Percentiles rank a stretch among this genome's conserved stretches.
phyloP scores from a whole-genome alignment of 2,888 invertebrate genomes.

The Eustalomyia histrio region DNA sequence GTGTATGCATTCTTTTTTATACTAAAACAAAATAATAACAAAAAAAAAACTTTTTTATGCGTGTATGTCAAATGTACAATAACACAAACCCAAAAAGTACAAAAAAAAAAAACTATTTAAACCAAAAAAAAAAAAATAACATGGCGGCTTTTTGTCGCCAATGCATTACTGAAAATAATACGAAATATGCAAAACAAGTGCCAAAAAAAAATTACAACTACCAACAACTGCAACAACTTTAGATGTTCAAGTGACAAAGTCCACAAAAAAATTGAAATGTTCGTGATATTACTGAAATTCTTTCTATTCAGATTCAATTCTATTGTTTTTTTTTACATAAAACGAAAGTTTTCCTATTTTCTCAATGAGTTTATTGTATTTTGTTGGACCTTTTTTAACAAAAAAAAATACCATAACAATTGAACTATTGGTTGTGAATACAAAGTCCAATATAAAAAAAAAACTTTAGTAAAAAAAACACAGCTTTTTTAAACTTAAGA shows the following conservation, averaged over 20 bases:
- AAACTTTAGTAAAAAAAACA: conserved; percentile 41
- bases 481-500: conserved; percentile 10
- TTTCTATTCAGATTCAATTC: conserved; percentile 34
- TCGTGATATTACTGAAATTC: conserved; percentile 37
- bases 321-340: conserved; percentile 30
- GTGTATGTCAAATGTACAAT: conserved; percentile 59
- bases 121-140: conserved; percentile 46
- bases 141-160: conserved; percentile 67
- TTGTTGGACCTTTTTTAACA: background rate
- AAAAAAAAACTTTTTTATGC: conserved; percentile 35
- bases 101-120: conserved; percentile 32
- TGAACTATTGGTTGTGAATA: conserved; percentile 55
- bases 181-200: conserved; percentile 63
- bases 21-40: conserved; percentile 22
- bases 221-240: conserved; percentile 34
- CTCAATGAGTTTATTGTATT: conserved; percentile 8
- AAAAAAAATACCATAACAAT: conserved; percentile 45
- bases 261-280: conserved; percentile 46
- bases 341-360: conserved; percentile 42
- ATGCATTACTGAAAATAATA: conserved; percentile 58
- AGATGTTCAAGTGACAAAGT: conserved; percentile 55
- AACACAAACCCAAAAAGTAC: conserved; percentile 28
- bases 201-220: conserved; percentile 42
- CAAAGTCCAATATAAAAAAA: conserved; percentile 59
- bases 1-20: background rate